Evolutionary conservation across 2,113 vertebrate species (phyloP).

Genomic region (Nyctibius bracteatus): DNA sequence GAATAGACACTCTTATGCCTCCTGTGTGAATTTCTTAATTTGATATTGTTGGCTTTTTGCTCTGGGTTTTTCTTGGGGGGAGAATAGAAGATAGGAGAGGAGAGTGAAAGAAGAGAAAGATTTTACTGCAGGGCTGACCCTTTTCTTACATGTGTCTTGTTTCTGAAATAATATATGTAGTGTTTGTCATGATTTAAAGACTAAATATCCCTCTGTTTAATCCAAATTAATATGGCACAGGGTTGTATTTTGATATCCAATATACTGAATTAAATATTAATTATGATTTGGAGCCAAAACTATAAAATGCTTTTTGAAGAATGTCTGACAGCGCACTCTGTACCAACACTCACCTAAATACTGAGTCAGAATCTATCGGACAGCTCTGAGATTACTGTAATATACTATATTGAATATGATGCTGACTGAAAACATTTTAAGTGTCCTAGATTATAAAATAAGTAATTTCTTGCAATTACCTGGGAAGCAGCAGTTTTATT

Average conservation of each 20-base stretch:
- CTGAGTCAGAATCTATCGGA: neutral
- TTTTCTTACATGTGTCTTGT: neutral
- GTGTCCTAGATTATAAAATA: neutral
- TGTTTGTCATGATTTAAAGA: neutral
- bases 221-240: neutral
- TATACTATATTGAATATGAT: neutral
- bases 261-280: neutral
- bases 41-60: neutral
- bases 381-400: neutral
- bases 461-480: neutral
- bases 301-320: neutral
- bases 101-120: neutral
- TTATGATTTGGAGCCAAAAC: neutral
- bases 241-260: neutral
- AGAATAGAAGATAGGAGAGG: neutral
- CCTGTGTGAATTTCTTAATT: slow-evolving; percentile 18
- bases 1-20: neutral
- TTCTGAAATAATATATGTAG: neutral
- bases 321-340: neutral
- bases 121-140: neutral
- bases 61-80: neutral
- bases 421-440: neutral
- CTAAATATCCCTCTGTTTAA: neutral
- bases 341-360: neutral
- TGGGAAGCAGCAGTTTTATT: neutral